Conservation (phyloP, 2,113 vertebrate genomes). For the Ahaetulla prasina region DNA sequence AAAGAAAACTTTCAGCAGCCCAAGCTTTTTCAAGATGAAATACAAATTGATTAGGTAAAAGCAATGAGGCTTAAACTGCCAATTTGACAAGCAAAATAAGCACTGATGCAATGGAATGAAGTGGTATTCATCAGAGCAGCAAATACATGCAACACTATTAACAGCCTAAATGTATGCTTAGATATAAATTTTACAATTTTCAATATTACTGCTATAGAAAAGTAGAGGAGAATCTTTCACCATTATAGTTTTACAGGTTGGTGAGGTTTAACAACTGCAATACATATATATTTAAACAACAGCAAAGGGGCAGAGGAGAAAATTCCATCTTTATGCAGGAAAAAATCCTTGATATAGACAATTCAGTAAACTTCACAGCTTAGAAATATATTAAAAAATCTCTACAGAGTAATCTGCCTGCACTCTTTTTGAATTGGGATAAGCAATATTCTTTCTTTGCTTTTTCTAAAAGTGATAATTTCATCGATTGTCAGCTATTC, state of each 20-base stretch:
- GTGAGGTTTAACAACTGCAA: background rate
- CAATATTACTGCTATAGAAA: background rate
- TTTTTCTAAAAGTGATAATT: background rate
- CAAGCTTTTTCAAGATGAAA: background rate
- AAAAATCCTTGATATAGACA: background rate
- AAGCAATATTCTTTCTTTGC: background rate
- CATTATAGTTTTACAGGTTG: background rate
- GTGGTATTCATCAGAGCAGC: background rate
- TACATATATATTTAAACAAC: background rate
- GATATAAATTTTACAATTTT: conserved; percentile 9
- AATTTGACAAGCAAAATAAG: background rate
- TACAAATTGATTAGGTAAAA: background rate
- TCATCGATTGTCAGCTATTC: background rate
- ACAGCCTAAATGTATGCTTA: conserved; percentile 16
- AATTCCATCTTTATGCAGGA: background rate
- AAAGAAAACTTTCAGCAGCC: background rate
- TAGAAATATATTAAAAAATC: background rate
- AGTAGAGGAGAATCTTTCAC: background rate
- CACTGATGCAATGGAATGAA: background rate
- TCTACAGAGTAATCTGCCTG: background rate
- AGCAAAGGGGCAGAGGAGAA: background rate
- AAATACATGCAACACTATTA: background rate
- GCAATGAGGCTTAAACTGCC: background rate
- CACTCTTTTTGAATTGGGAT: background rate
- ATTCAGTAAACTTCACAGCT: background rate